A percentile compares a stretch with the other conserved stretches of the same genome.
These are phyloP conservation scores for Thalassaphorura encarpata DNA, from an alignment of 1,140 invertebrate genomes.

Conservation along the genomic window DNA sequence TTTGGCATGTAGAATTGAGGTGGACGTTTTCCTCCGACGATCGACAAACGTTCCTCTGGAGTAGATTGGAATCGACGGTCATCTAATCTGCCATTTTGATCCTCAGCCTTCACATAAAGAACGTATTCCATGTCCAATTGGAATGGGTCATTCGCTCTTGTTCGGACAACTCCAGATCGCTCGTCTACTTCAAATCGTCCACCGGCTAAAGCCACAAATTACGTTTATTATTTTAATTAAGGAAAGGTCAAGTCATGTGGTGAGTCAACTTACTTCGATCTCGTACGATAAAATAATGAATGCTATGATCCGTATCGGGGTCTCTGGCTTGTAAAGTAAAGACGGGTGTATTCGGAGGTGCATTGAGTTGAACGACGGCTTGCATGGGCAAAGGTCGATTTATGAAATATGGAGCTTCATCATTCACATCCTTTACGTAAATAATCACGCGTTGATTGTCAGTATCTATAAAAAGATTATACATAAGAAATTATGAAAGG, in stretches of 20 bases:
- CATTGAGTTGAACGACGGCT: constrained; percentile 87
- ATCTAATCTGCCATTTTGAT: constrained; percentile 82
- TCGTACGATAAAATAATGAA: constrained; percentile 87
- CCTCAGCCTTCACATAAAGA: constrained; percentile 88
- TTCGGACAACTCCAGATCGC: constrained; percentile 83
- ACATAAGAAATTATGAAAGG: not conserved
- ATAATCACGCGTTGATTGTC: constrained; percentile 91
- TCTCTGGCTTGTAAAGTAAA: constrained; percentile 90
- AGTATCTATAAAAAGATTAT: constrained; percentile 60
- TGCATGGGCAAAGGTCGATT: constrained; percentile 92
- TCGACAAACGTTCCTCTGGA: constrained; percentile 77
- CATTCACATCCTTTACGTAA: constrained; percentile 90
- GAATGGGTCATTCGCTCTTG: constrained; percentile 78
- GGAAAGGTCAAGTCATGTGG: not conserved
- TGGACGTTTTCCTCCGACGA: constrained; percentile 83
- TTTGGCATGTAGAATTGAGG: constrained; percentile 89
- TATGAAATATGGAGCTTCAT: constrained; percentile 91
- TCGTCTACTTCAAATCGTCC: constrained; percentile 80
- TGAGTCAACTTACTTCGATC: constrained; percentile 55
- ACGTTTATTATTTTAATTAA: constrained; percentile 4
- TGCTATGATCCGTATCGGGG: constrained; percentile 88
- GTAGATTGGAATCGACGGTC: constrained; percentile 81
- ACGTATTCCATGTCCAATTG: constrained; percentile 94
- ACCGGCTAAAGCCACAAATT: constrained; percentile 43
- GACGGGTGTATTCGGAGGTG: constrained; percentile 86